Conservation (phyloP, 2,113 vertebrate species). For the Chaetops frenatus region DNA sequence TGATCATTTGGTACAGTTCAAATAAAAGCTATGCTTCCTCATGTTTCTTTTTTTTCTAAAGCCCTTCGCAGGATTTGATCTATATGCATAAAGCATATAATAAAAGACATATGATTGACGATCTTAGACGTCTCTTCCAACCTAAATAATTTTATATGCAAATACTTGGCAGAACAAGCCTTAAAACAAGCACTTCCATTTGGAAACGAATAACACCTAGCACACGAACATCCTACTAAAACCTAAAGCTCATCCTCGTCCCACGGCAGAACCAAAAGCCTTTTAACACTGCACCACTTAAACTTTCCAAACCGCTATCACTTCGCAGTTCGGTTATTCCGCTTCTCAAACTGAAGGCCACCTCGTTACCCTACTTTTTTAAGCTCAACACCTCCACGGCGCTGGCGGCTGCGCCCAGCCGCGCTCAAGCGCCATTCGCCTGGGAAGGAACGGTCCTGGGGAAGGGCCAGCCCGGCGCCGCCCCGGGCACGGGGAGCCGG, state of each 20-base stretch:
- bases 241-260: neutral
- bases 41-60: fast-evolving
- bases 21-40: neutral
- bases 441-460: neutral
- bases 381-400: fast-evolving
- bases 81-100: fast-evolving
- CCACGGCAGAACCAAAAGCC: fast-evolving
- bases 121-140: neutral
- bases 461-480: neutral
- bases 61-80: too few species aligned
- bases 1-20: neutral
- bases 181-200: neutral
- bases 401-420: neutral
- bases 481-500: neutral
- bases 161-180: neutral
- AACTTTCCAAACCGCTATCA: neutral
- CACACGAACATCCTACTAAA: fast-evolving
- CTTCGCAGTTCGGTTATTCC: fast-evolving
- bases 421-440: neutral
- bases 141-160: fast-evolving
- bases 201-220: fast-evolving
- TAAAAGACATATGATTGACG: neutral
- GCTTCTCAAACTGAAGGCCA: fast-evolving
- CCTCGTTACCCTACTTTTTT: fast-evolving
- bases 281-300: fast-evolving